Evolutionary conservation across 2,888 invertebrate genomes (phyloP), one percentile per base, ranked within the genome.

Genomic region (Camptogramma bilineatum): DNA sequence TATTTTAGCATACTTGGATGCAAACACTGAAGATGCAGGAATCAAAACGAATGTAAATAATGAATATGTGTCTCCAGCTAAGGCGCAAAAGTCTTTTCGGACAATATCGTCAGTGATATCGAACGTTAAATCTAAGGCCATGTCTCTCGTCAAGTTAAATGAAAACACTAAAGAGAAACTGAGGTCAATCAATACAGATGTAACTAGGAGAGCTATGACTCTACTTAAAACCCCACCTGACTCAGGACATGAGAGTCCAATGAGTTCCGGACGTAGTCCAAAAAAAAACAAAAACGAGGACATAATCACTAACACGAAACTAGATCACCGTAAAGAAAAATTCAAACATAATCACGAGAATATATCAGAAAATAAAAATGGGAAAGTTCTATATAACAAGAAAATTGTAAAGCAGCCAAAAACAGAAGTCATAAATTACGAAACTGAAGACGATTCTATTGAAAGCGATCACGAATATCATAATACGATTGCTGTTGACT

Each of bases 111-210:
- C 93, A 63, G 85, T 94, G 17, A 83, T 94, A 70, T 93, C 90
- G 1, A 94, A 93, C 66, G 93, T 94, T 0, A 94, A 94, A 81
- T 90, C 86, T 56, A 94, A 92, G 76, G 92, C 94, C 17, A 78
- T 93, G 63, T 94, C 93, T 58, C 82, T 94, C 13, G 90, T 94
- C 1, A 94, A 92, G 79, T 73, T 85, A 42, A 88, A 82, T 68
- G 91, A 92, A 53, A 64, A 68, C 18, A 80, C 71, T 52, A 87
- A 80, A 74, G 71, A 72, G 1, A 82, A 85, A 57, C 77, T 73
- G 52, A 85, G 76, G 66, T 69, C 73, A 5, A 63, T 74, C 9
- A 79, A 82, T 69, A 73, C 82, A 9, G 83, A 82, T 52, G 80
- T 88, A 0, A 77, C 87, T 10, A 87, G 83, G 70, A 85, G 81